A percentile compares a stretch with the other conserved stretches of the same genome.
Evolutionary conservation across 1,140 invertebrate genomes (phyloP).

Genomic region (Maniola jurtina): DNA sequence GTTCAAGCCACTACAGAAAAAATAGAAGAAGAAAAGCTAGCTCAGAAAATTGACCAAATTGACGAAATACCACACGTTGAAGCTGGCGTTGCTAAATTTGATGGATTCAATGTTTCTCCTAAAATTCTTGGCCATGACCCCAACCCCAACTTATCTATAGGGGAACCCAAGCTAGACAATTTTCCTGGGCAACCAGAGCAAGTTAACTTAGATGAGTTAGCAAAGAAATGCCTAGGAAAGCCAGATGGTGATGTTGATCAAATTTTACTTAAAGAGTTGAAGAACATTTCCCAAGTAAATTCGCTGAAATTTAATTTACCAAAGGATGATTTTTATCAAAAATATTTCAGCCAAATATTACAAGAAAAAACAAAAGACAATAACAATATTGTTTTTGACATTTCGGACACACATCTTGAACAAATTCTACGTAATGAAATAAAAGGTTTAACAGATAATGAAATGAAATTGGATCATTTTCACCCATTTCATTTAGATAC

Average conservation of each 20-base stretch:
- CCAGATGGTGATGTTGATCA: conserved; percentile 41
- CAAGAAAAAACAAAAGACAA: conserved; percentile 6
- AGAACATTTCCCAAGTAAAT: conserved; percentile 25
- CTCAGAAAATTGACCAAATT: conserved; percentile 50
- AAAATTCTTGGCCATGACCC: conserved; percentile 36
- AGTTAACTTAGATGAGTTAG: conserved; percentile 37
- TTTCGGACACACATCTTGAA: not conserved
- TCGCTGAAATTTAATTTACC: not conserved
- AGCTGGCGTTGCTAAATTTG: conserved; percentile 33
- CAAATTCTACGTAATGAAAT: not conserved
- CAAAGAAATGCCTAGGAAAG: conserved; percentile 41
- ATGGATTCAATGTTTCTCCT: conserved; percentile 38
- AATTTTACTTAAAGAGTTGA: conserved; percentile 45
- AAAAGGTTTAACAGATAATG: not conserved
- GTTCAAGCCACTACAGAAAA: conserved; percentile 30
- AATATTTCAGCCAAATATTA: conserved; percentile 18
- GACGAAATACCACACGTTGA: conserved; percentile 46
- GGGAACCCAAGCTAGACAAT: not conserved
- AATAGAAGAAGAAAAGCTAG: conserved; percentile 38
- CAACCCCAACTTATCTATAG: not conserved
- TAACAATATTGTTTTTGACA: conserved; percentile 2
- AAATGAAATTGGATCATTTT: conserved; percentile 20
- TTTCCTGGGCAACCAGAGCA: not conserved
- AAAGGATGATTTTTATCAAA: conserved; percentile 6
- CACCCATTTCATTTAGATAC: conserved; percentile 24